A percentile compares a stretch with the other conserved stretches of the same genome.
phyloP scores from a whole-genome alignment of 2,113 vertebrate genomes.

The Limnothrissa miodon region DNA sequence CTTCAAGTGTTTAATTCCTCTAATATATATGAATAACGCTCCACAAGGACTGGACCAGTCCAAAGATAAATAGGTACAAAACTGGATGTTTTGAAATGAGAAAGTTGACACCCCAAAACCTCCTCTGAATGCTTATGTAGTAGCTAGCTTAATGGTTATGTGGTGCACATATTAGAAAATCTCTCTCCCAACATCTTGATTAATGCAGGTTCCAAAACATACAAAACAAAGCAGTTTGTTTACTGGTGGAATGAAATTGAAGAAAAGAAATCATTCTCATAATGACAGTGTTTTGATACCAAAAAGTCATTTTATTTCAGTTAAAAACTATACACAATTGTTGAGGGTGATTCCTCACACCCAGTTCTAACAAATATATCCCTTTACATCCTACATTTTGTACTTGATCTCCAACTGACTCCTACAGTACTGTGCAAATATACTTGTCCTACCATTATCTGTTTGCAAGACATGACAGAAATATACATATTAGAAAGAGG shows the following conservation, averaged over 20 bases:
- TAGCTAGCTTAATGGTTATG: too few relatives aligned
- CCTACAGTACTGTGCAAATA: slow-evolving; percentile 11
- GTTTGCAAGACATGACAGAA: neutral
- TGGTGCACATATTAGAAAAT: too few relatives aligned
- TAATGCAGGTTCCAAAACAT: neutral
- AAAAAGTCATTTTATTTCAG: slow-evolving; percentile 58
- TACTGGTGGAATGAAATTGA: neutral
- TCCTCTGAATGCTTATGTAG: too few relatives aligned
- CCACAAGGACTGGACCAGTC: neutral
- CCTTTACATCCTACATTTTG: neutral
- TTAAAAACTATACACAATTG: slow-evolving; percentile 58
- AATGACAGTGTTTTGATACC: slow-evolving; percentile 25
- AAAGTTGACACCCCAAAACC: neutral
- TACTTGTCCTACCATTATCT: neutral
- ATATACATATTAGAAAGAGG: neutral
- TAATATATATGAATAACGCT: neutral
- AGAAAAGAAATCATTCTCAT: neutral
- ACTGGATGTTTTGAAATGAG: neutral
- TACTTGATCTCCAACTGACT: neutral
- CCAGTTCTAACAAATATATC: neutral
- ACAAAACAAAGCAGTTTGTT: neutral
- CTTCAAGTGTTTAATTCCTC: neutral
- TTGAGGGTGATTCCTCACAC: slow-evolving; percentile 22
- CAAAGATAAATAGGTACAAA: neutral
- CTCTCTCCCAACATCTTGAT: too few relatives aligned